Evolutionary conservation across 2,113 vertebrate genomes (phyloP).

Genomic region (Sterrhoptilus dennistouni): DNA sequence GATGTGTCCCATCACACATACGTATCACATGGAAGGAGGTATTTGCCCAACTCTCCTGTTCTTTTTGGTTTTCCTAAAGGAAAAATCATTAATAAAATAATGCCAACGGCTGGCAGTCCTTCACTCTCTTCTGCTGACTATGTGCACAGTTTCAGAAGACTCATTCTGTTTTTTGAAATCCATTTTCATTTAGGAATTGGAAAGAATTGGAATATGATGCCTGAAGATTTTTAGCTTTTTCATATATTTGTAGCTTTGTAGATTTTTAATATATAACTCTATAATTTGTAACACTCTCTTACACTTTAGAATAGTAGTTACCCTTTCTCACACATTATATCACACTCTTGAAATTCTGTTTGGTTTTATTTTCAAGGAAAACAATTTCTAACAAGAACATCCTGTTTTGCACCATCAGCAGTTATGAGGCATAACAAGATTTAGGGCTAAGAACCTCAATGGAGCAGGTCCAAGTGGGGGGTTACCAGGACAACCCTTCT

Average conservation of each 20-base stretch:
- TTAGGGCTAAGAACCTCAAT: fast-evolving
- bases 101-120: neutral
- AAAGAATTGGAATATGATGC: neutral
- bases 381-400: neutral
- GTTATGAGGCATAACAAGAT: neutral
- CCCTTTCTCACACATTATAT: neutral
- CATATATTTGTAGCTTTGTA: neutral
- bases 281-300: neutral
- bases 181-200: neutral
- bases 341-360: neutral
- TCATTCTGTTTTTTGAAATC: neutral
- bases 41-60: neutral
- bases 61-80: neutral
- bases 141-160: neutral
- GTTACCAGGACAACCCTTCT: neutral
- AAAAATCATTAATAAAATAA: neutral
- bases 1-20: neutral
- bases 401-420: neutral
- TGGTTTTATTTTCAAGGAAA: neutral
- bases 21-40: neutral
- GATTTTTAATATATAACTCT: neutral
- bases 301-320: fast-evolving
- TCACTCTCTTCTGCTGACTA: neutral
- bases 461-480: neutral
- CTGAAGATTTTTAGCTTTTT: neutral